Evolutionary conservation across 2,888 invertebrate species (phyloP).

Genomic region (Hemistola chrysoprasaria): DNA sequence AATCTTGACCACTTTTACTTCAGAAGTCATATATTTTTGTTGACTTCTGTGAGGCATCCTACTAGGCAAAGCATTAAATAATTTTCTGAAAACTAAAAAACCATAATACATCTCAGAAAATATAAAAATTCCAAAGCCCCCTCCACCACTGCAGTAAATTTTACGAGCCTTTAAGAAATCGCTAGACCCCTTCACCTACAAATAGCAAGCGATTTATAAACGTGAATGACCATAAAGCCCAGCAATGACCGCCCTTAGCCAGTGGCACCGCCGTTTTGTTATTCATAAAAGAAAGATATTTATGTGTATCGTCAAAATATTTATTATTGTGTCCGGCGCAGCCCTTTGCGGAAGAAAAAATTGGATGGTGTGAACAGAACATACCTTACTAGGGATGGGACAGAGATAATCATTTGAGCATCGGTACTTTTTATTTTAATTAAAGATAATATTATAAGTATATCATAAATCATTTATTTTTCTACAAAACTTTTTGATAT

Average conservation of each 20-base stretch:
- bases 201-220: conserved; percentile 74
- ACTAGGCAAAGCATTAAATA: no score
- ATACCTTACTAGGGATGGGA: conserved; percentile 43
- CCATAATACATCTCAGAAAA: neutral
- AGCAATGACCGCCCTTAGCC: conserved; percentile 66
- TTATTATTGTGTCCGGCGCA: conserved; percentile 78
- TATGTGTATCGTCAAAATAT: conserved; percentile 82
- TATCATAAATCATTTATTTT: no score
- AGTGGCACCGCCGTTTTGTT: conserved; percentile 71
- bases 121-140: neutral
- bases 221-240: conserved; percentile 69
- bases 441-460: no score
- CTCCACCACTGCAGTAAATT: conserved; percentile 21
- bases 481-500: no score
- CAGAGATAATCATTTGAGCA: no score
- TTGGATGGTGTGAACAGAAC: conserved; percentile 69
- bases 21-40: no score
- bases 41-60: no score
- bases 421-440: no score
- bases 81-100: no score
- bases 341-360: conserved; percentile 78
- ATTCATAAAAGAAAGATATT: conserved; percentile 80
- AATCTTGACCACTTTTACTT: no score
- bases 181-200: conserved; percentile 56
- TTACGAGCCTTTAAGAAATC: conserved; percentile 52